Conservation (phyloP, 2,888 invertebrate species). For the Drosophila niveifrons region DNA sequence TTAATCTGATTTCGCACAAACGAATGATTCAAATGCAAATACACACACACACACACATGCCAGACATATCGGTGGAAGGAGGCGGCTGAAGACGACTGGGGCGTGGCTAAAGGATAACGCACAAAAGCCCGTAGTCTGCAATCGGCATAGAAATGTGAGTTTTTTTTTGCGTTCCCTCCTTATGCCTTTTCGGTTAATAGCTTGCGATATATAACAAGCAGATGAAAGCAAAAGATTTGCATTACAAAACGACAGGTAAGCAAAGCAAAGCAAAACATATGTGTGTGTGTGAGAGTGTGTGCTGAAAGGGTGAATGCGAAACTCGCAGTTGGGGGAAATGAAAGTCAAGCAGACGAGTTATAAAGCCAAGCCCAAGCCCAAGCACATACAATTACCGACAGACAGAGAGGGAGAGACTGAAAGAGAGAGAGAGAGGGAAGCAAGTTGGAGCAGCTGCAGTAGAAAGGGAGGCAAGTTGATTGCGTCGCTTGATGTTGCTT, state of each 20-base stretch:
- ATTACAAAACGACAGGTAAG: slow-evolving; percentile 79
- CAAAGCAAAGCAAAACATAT: slow-evolving; percentile 30
- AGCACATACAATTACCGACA: slow-evolving; percentile 50
- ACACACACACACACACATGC: slow-evolving; percentile 36
- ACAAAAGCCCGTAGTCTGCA: slow-evolving; percentile 37
- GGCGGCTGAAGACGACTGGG: neutral
- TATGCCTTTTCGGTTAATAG: slow-evolving; percentile 67
- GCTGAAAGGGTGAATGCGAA: slow-evolving; percentile 47
- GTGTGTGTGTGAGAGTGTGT: slow-evolving; percentile 21
- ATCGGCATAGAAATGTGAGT: slow-evolving; percentile 67
- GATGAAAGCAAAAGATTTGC: slow-evolving; percentile 80
- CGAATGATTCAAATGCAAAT: slow-evolving; percentile 80
- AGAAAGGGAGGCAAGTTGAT: slow-evolving; percentile 52
- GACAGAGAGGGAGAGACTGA: neutral
- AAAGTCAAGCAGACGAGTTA: slow-evolving; percentile 44
- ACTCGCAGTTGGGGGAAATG: neutral
- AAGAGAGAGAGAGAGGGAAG: slow-evolving; percentile 3
- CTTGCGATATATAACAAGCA: slow-evolving; percentile 80
- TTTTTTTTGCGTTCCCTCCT: slow-evolving; percentile 9
- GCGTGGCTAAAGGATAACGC: slow-evolving; percentile 32
- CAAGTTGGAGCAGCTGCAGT: too few relatives aligned
- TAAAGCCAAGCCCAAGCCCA: slow-evolving; percentile 51
- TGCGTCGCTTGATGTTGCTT: slow-evolving; percentile 53
- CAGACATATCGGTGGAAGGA: neutral
- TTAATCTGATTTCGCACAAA: slow-evolving; percentile 81